These are phyloP conservation scores for Elymnias hypermnestra DNA, from an alignment of 1,140 invertebrate species.

Conservation along the genomic window DNA sequence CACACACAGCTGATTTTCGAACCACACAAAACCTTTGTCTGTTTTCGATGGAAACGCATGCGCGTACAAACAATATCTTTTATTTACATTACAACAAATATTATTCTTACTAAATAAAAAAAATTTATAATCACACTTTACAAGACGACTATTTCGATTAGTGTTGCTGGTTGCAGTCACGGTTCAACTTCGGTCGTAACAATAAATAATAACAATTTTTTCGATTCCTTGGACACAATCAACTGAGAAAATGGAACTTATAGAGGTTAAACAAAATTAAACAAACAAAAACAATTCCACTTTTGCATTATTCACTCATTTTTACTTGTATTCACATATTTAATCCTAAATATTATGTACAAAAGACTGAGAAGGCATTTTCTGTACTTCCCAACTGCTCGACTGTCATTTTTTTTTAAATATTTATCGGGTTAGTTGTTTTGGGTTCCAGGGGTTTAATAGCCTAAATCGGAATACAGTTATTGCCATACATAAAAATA, in stretches of 20 bases:
- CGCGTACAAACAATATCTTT: constrained; percentile 71
- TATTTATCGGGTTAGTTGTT: too few relatives aligned
- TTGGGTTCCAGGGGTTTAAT: too few relatives aligned
- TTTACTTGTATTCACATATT: constrained; percentile 32
- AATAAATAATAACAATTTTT: constrained; percentile 42
- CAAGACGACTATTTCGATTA: constrained; percentile 28
- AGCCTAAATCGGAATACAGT: too few relatives aligned
- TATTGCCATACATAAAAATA: too few relatives aligned
- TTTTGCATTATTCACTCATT: constrained; percentile 36
- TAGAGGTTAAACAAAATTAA: constrained; percentile 25
- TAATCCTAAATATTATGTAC: constrained; percentile 36
- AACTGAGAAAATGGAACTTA: constrained; percentile 34
- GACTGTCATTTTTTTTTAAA: constrained; percentile 67
- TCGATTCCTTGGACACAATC: constrained; percentile 26
- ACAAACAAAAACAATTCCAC: constrained; percentile 34
- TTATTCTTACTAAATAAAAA: constrained; percentile 35
- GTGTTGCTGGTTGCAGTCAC: constrained; percentile 22
- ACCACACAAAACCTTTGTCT: constrained; percentile 77
- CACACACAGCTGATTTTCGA: constrained; percentile 77
- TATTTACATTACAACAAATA: constrained; percentile 73
- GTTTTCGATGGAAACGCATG: constrained; percentile 74
- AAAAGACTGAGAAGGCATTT: constrained; percentile 39
- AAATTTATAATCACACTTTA: constrained; percentile 29
- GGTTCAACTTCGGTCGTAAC: constrained; percentile 30
- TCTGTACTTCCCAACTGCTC: constrained; percentile 35